phyloP scores from a whole-genome alignment of 2,113 vertebrate species.

The Indicator indicator region DNA sequence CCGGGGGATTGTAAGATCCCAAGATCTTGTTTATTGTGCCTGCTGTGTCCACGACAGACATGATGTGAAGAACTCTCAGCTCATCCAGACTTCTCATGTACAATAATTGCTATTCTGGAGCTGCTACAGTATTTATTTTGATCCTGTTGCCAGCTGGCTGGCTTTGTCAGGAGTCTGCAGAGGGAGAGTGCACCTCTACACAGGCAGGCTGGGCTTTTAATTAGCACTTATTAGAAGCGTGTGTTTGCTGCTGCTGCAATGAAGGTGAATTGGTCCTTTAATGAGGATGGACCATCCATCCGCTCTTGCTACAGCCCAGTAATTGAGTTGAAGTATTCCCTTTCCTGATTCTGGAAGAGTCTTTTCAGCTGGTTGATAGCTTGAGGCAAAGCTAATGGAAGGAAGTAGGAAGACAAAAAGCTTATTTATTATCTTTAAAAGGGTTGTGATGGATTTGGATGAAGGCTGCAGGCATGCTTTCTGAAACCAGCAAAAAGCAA shows the following conservation, averaged over 20 bases:
- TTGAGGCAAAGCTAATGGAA: slow-evolving; percentile 44
- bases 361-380: slow-evolving; percentile 44
- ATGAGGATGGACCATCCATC: neutral
- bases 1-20: neutral
- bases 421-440: slow-evolving; percentile 29
- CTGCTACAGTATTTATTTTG: slow-evolving; percentile 39
- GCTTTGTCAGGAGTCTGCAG: slow-evolving; percentile 22
- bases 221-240: slow-evolving; percentile 40
- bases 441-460: neutral
- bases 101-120: neutral
- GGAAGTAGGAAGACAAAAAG: slow-evolving; percentile 31
- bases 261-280: slow-evolving; percentile 5
- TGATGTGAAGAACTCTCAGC: neutral
- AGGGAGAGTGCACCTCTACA: slow-evolving; percentile 4
- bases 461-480: neutral
- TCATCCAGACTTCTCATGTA: neutral
- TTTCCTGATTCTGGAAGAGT: slow-evolving; percentile 8
- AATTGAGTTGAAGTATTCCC: slow-evolving; percentile 62
- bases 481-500: neutral
- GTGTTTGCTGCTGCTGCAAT: neutral
- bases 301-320: neutral
- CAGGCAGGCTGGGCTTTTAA: slow-evolving; percentile 38
- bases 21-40: neutral
- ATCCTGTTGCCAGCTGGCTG: neutral
- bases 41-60: neutral